Conservation (phyloP, 2,888 invertebrate species). For the Lymantria dispar region DNA sequence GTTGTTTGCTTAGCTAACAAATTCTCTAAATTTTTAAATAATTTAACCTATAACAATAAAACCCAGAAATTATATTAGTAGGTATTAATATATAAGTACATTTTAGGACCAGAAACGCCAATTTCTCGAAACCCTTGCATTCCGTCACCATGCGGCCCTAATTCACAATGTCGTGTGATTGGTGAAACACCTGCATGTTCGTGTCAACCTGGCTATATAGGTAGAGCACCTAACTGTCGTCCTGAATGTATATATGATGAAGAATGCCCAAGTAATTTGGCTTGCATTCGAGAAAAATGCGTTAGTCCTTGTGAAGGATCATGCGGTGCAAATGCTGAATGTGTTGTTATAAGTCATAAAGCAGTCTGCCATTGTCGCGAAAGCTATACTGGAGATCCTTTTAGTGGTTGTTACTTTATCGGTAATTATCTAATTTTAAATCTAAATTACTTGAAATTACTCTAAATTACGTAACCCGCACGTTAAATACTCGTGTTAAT, state of each 20-base stretch:
- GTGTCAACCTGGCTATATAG: slow-evolving; percentile 89
- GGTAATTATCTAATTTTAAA: slow-evolving; percentile 44
- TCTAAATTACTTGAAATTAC: too few relatives aligned
- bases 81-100: slow-evolving; percentile 4
- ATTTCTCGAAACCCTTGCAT: slow-evolving; percentile 88
- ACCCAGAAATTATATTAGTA: neutral
- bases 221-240: slow-evolving; percentile 92
- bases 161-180: slow-evolving; percentile 90
- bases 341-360: slow-evolving; percentile 91
- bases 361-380: slow-evolving; percentile 91
- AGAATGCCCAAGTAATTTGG: slow-evolving; percentile 92
- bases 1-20: neutral
- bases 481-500: neutral
- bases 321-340: slow-evolving; percentile 90
- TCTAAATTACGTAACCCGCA: neutral
- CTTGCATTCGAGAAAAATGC: slow-evolving; percentile 92
- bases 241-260: slow-evolving; percentile 93
- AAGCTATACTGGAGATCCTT: slow-evolving; percentile 93
- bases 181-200: slow-evolving; percentile 91
- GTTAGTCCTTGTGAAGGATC: slow-evolving; percentile 92
- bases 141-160: slow-evolving; percentile 92
- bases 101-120: slow-evolving; percentile 79
- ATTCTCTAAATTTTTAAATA: neutral
- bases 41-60: neutral
- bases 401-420: slow-evolving; percentile 86